A percentile compares a stretch with the other conserved stretches of the same genome.
These are phyloP conservation scores for Nymphalis c-album DNA, from an alignment of 2,888 invertebrate genomes.

Conservation along the genomic window DNA sequence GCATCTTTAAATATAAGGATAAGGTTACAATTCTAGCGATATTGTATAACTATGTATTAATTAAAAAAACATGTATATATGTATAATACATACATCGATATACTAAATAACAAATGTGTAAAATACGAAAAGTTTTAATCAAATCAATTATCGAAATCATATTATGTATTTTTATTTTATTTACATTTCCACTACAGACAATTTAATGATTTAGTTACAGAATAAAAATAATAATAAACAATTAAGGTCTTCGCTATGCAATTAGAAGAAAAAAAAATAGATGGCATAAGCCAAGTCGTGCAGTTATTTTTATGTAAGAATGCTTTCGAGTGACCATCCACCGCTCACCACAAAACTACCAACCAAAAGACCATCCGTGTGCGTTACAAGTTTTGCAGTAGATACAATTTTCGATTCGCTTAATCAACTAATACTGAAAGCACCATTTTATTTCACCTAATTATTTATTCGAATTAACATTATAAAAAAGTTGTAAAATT, in stretches of 20 bases:
- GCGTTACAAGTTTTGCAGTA: conserved; percentile 46
- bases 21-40: conserved; percentile 44
- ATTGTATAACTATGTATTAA: conserved; percentile 49
- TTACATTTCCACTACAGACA: conserved; percentile 71
- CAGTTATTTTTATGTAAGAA: conserved; percentile 6
- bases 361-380: conserved; percentile 30
- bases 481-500: conserved; percentile 36
- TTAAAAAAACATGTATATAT: conserved; percentile 56
- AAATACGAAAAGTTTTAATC: conserved; percentile 49
- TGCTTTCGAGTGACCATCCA: conserved; percentile 9
- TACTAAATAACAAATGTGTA: conserved; percentile 78
- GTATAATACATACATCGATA: conserved; percentile 65
- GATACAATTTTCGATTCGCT: conserved; percentile 58
- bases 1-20: conserved; percentile 23
- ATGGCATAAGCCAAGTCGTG: conserved; percentile 45
- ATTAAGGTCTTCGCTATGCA: conserved; percentile 69
- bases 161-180: conserved; percentile 60
- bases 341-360: conserved; percentile 26
- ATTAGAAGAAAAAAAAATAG: conserved; percentile 57
- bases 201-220: conserved; percentile 54
- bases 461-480: conserved; percentile 52
- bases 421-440: conserved; percentile 79
- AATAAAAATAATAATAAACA: conserved; percentile 51
- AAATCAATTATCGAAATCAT: conserved; percentile 24
- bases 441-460: conserved; percentile 71